These are phyloP conservation scores for Dendroctonus ponderosae DNA, from an alignment of 1,140 invertebrate genomes.

Conservation along the genomic window DNA sequence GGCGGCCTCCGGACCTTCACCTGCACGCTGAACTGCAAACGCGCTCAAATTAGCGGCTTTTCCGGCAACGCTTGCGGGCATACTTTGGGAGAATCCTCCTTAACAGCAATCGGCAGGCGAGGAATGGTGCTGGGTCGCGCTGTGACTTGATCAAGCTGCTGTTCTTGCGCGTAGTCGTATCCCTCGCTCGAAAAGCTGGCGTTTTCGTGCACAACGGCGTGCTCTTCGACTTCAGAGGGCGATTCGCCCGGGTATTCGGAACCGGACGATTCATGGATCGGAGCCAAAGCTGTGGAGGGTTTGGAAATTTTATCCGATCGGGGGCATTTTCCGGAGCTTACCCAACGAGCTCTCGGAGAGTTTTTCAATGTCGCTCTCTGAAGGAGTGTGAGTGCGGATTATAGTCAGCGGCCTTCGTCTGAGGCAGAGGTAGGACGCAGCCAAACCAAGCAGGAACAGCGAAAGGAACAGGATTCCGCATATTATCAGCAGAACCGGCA, in stretches of 20 bases:
- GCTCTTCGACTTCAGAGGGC: slow-evolving; percentile 74
- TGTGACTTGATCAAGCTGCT: slow-evolving; percentile 25
- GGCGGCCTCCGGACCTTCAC: slow-evolving; percentile 73
- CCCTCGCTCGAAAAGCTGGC: slow-evolving; percentile 59
- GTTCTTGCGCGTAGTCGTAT: slow-evolving; percentile 51
- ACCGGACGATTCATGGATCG: slow-evolving; percentile 74
- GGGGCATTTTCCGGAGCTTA: slow-evolving; percentile 18
- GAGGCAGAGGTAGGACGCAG: slow-evolving; percentile 87
- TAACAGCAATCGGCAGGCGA: slow-evolving; percentile 20
- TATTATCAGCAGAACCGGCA: slow-evolving; percentile 86
- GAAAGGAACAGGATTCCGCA: slow-evolving; percentile 89
- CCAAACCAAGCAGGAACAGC: slow-evolving; percentile 79
- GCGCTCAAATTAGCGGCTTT: background rate
- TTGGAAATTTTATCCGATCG: background rate
- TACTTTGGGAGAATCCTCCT: slow-evolving; percentile 28
- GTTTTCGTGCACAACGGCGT: slow-evolving; percentile 64
- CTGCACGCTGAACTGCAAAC: slow-evolving; percentile 77
- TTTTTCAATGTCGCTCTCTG: slow-evolving; percentile 77
- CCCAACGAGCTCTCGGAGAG: slow-evolving; percentile 70
- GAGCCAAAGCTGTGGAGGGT: slow-evolving; percentile 45
- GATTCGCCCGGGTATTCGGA: slow-evolving; percentile 89
- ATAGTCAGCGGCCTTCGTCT: slow-evolving; percentile 76
- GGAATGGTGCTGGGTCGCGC: slow-evolving; percentile 21
- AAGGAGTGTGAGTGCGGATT: slow-evolving; percentile 69
- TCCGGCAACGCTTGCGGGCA: background rate